Base-by-base conservation (phyloP, 2,888 invertebrate species). In the Limnephilus auricula region DNA sequence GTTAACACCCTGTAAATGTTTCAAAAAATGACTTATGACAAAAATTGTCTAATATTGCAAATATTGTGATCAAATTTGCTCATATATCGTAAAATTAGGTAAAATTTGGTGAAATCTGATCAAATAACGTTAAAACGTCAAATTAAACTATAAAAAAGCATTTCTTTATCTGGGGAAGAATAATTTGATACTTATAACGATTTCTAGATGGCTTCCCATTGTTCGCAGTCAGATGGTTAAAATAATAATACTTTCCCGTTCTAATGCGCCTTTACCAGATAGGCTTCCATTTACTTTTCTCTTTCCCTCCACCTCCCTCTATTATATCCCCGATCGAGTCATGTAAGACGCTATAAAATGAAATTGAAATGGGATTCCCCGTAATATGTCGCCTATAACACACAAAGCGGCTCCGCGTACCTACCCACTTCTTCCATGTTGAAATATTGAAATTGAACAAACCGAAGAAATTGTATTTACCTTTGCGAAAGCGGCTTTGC, bases 371-470 rank as follows among this genome's bases (percentile, higher is more conserved):
- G 82, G 82, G 82, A 82, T 82, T 82, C 82, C 82, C 82, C 82
- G 37, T 82, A 32, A 82, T 82, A 82, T 32, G 25, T 37, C 34
- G 9, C 34, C 82, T 32, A 32, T 32, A 37, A 25, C 34, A 34
- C 82, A 82, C 32, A 82, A 82, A 82, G 82, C 34, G 65, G 65
- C 25, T 65, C n/a, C 6, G 9, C 65, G 25, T 65, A 25, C 65
- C 65, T 45, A 45, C 10, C 45, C 25, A 65, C 65, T 65, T 65
- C 65, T 65, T 65, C 65, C n/a, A 32, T 34, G 34, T 82, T 82
- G 82, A 82, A 82, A 82, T 82, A 82, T 82, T 82, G 82, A 82
- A 82, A 82, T 82, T 82, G 82, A 82, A 82, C 82, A 82, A 82
- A 82, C 34, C 25, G 82, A 82, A 82, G 82, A 37, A 82, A 82